Evolutionary conservation across 1,140 invertebrate species (phyloP), one percentile per base, ranked within the genome.

Genomic region (Scaptomyza hsui): DNA sequence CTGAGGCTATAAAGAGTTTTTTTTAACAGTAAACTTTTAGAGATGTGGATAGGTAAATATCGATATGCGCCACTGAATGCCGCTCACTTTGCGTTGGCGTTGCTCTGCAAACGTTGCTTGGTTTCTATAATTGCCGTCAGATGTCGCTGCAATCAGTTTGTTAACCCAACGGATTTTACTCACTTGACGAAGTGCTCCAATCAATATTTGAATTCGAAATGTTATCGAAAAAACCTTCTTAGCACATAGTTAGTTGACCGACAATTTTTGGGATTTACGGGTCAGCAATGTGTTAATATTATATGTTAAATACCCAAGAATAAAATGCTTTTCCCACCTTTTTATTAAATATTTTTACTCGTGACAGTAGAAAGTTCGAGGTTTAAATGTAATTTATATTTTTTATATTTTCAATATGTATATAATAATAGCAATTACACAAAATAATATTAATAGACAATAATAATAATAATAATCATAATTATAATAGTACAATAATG

Each of bases 401-500:
- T 67, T 61, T 63, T 82, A 75, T 82, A 68, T 75, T 67, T 76
- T 78, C 72, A 80, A 78, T 75, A 78, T 75, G 55, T 75, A 67
- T 65, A 75, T 63, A 74, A 71, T 71, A 71, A 71, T 70, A 81
- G 69, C 72, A 75, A 76, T 76, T 75, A 75, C 73, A 68, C 69
- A 72, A 75, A 75, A 75, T 75, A 72, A 75, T 75, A 72, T 75
- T 76, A 76, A 75, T 75, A 75, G 70, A 76, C 73, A 76, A 68
- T 72, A 72, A 76, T 67, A 72, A 72, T 67, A 69, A 62, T 73
- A 63, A 62, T 73, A 70, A 63, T 63, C 55, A 73, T 73, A 69
- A 72, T 72, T 53, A 72, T 72, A 72, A 72, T 72, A 65, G 68
- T 75, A 75, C 61, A 75, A 75, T 72, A 65, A 75, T 72, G 57